A percentile compares a stretch with the other conserved stretches of the same genome.
Conservation (phyloP, 2,113 vertebrate genomes). For the Triplophysa siluroides region DNA sequence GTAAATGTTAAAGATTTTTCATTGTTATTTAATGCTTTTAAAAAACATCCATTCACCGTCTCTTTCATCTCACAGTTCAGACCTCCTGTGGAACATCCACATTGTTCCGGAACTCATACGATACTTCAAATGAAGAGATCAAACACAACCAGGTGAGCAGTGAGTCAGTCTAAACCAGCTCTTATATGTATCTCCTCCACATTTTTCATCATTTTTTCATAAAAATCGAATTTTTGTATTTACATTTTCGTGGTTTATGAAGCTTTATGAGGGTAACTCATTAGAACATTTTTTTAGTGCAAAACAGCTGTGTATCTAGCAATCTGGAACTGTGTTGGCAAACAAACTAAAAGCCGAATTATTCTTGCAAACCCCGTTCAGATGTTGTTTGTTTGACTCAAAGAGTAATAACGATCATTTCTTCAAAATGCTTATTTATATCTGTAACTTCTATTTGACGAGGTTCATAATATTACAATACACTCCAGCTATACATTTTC, state of each 20-base stretch:
- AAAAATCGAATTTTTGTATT: background rate
- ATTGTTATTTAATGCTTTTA: background rate
- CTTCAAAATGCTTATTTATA: conserved; percentile 12
- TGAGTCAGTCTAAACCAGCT: background rate
- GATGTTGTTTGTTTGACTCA: conserved; percentile 42
- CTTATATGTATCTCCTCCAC: background rate
- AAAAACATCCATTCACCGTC: background rate
- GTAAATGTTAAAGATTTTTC: background rate
- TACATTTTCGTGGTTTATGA: background rate
- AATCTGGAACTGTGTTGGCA: conserved; percentile 18
- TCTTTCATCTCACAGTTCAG: conserved; percentile 75
- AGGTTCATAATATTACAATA: background rate
- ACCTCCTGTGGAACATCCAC: conserved; percentile 91
- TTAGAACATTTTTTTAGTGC: conserved; percentile 10
- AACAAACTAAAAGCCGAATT: background rate
- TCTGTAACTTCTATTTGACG: background rate
- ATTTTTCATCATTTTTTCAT: background rate
- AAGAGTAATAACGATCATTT: conserved; percentile 31
- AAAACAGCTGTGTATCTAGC: conserved; percentile 32
- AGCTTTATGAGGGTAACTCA: background rate
- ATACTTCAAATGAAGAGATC: conserved; percentile 89
- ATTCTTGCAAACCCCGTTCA: conserved; percentile 22
- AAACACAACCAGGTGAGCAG: conserved; percentile 91
- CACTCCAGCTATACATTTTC: background rate
- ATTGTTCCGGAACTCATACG: conserved; percentile 95